Evolutionary conservation across 2,888 invertebrate genomes (phyloP).

Genomic region (Oligia latruncula): DNA sequence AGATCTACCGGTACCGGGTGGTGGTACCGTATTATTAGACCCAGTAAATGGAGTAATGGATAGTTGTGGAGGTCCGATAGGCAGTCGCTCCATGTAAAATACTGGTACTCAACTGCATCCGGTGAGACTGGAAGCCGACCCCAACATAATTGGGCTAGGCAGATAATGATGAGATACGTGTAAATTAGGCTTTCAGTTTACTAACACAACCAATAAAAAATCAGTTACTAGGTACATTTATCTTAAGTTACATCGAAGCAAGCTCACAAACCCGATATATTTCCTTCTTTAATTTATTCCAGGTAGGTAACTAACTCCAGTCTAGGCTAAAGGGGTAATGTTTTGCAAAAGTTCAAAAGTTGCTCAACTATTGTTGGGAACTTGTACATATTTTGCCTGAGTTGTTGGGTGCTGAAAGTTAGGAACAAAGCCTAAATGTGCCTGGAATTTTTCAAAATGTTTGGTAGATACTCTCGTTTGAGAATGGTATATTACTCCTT

Average conservation of each 20-base stretch:
- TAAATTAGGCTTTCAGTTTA: background rate
- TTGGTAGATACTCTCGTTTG: background rate
- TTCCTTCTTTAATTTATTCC: background rate
- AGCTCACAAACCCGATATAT: background rate
- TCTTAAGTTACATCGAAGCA: background rate
- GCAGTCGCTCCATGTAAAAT: no score
- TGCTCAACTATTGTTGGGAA: conserved; percentile 35
- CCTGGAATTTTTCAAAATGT: conserved; percentile 35
- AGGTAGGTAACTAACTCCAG: background rate
- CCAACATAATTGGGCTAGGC: no score
- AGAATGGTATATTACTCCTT: conserved; percentile 8
- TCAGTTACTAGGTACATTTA: background rate
- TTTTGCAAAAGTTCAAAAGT: conserved; percentile 30
- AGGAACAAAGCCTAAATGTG: conserved; percentile 21
- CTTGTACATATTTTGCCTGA: conserved; percentile 39
- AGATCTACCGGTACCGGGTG: no score
- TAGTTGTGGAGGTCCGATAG: no score
- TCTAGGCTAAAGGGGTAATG: conserved; percentile 27
- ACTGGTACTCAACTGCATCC: no score
- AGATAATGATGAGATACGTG: background rate
- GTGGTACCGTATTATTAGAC: no score
- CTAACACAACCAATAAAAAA: background rate
- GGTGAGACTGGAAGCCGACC: no score
- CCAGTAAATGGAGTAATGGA: no score
- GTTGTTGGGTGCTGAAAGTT: conserved; percentile 32